Evolutionary conservation across 2,797 vertebrate species (phyloP), one percentile per base, ranked within the genome.

Genomic region (Pelodytes ibericus): DNA sequence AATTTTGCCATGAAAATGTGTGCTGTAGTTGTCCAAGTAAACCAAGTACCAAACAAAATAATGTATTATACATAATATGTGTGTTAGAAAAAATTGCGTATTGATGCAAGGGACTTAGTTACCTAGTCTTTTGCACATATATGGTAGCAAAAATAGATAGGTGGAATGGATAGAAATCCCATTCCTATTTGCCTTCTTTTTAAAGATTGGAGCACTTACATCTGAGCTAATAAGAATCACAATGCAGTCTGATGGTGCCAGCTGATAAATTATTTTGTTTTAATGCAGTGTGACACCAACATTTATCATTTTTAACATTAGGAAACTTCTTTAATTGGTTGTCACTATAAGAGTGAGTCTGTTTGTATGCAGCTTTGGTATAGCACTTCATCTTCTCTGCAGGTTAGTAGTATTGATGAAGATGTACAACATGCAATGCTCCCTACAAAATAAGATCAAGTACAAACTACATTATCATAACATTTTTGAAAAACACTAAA

Each of bases 271-370:
- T 29, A 67, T 67, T 49, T 53, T 47, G 18, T 75, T 75, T 49
- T 67, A 59, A 75, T 67, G 27, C 11, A 56, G 15, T 26, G n/a
- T 75, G 56, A 60, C 71, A 56, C 25, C 51, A 57, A 29, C 63
- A 67, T 67, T 67, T 31, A 27, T 67, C 72, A 67, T 68, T 15
- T 31, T 24, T 36, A 49, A n/a, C n/a, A n/a, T n/a, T n/a, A n/a
- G n/a, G n/a, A n/a, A n/a, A n/a, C n/a, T n/a, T n/a, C 30, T 26
- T 59, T 22, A 36, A 59, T 36, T 41, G 33, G 41, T 66, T 44
- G 13, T 4, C 18, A 16, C 33, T 58, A 66, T 66, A 44, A 44
- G 36, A 49, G 57, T 60, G 8, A 68, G 49, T 67, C 11, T 5
- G 9, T 31, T 67, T 58, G 20, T 68, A 44, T 75, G 22, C 33